These are phyloP conservation scores for Mirza zaza DNA, from an alignment of 2,113 vertebrate species.

Conservation along the genomic window DNA sequence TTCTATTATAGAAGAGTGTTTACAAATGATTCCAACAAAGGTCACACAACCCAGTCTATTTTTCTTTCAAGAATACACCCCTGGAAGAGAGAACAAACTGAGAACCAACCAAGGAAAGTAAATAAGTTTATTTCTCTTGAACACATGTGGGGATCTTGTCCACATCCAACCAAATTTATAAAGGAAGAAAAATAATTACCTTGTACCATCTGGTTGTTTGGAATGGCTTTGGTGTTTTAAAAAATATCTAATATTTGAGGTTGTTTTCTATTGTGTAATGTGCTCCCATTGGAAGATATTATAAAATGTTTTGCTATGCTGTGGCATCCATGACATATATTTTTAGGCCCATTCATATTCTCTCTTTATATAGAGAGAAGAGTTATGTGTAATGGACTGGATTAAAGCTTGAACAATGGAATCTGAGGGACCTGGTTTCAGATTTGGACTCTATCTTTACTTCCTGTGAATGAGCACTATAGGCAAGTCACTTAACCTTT, in stretches of 20 bases:
- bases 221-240: background rate
- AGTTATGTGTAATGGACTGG: background rate
- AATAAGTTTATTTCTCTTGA: slow-evolving; percentile 28
- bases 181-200: background rate
- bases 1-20: slow-evolving; percentile 50
- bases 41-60: slow-evolving; percentile 14
- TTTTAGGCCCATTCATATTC: background rate
- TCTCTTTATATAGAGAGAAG: background rate
- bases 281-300: background rate
- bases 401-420: background rate
- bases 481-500: background rate
- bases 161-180: background rate
- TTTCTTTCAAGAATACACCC: slow-evolving; percentile 48
- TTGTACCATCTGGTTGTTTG: background rate
- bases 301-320: background rate
- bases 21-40: slow-evolving; percentile 65
- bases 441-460: background rate
- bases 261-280: background rate
- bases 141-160: background rate
- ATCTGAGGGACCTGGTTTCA: background rate
- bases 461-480: background rate
- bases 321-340: background rate
- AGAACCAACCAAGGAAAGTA: slow-evolving; percentile 14
- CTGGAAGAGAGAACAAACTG: slow-evolving; percentile 49
- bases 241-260: background rate